Evolutionary conservation across 1,140 invertebrate species (phyloP), one percentile per base, ranked within the genome.

Genomic region (Phocides pigmalion): DNA sequence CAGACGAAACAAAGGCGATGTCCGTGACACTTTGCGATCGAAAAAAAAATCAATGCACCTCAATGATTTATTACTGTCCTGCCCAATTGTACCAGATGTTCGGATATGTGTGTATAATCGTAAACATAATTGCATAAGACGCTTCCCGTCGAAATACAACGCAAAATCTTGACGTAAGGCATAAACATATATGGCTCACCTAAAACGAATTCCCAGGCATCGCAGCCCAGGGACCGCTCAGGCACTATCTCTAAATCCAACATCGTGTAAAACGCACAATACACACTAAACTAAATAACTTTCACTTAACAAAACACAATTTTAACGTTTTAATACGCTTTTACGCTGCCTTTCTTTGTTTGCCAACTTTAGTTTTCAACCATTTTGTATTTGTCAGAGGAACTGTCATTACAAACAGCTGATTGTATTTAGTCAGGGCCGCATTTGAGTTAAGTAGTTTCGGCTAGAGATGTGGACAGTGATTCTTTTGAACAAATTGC

Each of bases 131-230:
- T 91, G 89, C 90, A 82, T 92, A 90, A 92, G 87, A 76, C 58
- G 64, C 66, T 58, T 79, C 69, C 77, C 72, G 56, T 76, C 66
- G 74, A 88, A 90, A 85, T 92, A 90, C 87, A 90, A 89, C 90
- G 90, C 85, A 91, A 90, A 92, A 82, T 81, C 76, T 82, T 87
- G 85, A 87, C 86, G 78, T 87, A 84, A 83, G 73, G 78, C 79
- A 89, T 85, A 90, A 89, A 92, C 84, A 89, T 81, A 63, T 66
- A 74, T 62, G 69, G 93, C 95, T 95, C 93, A 97, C 98, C 98
- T 93, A 99, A 93, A 92, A 98, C 95, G 93, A 99, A 98, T 93
- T 99, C 98, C 97, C 98, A 99, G 93, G 97, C 95, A 92, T 98
- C 98, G 92, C 97, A 98, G 92, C 97, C 97, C 85, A 99, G 94